Conservation (phyloP, 2,113 vertebrate genomes). For the Cynoglossus semilaevis region DNA sequence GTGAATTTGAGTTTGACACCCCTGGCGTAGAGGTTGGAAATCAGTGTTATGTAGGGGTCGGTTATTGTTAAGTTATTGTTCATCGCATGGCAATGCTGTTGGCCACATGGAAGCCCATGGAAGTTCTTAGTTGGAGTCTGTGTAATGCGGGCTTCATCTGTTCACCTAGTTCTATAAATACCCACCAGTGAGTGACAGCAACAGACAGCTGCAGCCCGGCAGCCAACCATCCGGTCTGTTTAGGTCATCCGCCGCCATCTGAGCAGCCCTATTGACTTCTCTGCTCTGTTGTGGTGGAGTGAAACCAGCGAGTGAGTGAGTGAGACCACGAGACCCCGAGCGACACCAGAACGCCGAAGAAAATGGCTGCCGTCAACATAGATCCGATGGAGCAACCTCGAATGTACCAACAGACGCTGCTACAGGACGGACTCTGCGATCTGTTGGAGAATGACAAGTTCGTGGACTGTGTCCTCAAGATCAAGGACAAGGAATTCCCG, state of each 20-base stretch:
- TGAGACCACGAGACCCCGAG: slow-evolving; percentile 34
- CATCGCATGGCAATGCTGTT: too few relatives aligned
- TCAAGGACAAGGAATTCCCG: slow-evolving; percentile 86
- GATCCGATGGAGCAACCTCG: slow-evolving; percentile 86
- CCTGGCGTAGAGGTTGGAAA: too few relatives aligned
- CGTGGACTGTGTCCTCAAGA: slow-evolving; percentile 88
- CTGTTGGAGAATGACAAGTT: slow-evolving; percentile 90
- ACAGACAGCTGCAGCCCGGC: slow-evolving; percentile 71
- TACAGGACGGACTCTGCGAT: slow-evolving; percentile 93
- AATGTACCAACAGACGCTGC: slow-evolving; percentile 93
- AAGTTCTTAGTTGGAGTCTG: slow-evolving; percentile 28
- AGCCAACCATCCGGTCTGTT: slow-evolving; percentile 31
- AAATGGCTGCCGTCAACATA: slow-evolving; percentile 82
- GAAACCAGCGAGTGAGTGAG: slow-evolving; percentile 11
- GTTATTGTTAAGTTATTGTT: too few relatives aligned
- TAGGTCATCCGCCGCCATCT: slow-evolving; percentile 26
- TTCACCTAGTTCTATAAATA: slow-evolving; percentile 85
- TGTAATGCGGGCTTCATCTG: slow-evolving; percentile 69
- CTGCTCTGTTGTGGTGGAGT: slow-evolving; percentile 48
- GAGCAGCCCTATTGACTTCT: slow-evolving; percentile 45
- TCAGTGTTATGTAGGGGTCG: too few relatives aligned
- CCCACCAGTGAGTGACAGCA: slow-evolving; percentile 64
- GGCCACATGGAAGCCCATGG: too few relatives aligned
- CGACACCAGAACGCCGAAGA: slow-evolving; percentile 37
- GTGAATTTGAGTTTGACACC: too few relatives aligned